Conservation (phyloP, 2,888 invertebrate genomes). For the Tetragonula carbonaria region DNA sequence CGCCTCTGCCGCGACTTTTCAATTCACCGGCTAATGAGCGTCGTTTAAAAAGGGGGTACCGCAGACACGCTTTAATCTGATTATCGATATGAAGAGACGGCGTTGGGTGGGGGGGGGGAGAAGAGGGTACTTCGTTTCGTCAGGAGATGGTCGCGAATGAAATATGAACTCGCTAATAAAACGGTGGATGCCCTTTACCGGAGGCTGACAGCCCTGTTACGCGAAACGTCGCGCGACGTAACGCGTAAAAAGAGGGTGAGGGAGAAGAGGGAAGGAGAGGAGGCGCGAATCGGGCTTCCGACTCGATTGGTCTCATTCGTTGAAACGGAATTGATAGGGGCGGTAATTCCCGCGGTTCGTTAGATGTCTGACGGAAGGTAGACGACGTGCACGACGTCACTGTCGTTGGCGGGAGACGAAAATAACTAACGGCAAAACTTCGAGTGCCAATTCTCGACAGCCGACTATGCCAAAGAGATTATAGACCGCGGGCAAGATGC, state of each 20-base stretch:
- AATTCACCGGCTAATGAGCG: slow-evolving; percentile 49
- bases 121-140: slow-evolving; percentile 5
- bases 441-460: background rate
- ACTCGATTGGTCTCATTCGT: slow-evolving; percentile 1
- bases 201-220: slow-evolving; percentile 3
- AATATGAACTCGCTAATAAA: slow-evolving; percentile 19
- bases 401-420: background rate
- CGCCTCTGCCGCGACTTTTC: slow-evolving; percentile 50
- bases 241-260: background rate
- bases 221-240: slow-evolving; percentile 11
- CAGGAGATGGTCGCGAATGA: slow-evolving; percentile 9
- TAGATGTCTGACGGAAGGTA: background rate
- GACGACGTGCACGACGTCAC: background rate
- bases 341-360: background rate
- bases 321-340: background rate
- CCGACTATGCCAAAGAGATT: background rate
- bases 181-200: background rate
- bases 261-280: too few relatives aligned
- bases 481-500: background rate
- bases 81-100: slow-evolving; percentile 32
- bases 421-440: background rate
- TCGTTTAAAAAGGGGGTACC: slow-evolving; percentile 35
- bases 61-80: slow-evolving; percentile 49
- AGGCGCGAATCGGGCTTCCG: background rate
- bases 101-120: background rate